Evolutionary conservation across 2,888 invertebrate genomes (phyloP).

Genomic region (Hyposoter dolosus): DNA sequence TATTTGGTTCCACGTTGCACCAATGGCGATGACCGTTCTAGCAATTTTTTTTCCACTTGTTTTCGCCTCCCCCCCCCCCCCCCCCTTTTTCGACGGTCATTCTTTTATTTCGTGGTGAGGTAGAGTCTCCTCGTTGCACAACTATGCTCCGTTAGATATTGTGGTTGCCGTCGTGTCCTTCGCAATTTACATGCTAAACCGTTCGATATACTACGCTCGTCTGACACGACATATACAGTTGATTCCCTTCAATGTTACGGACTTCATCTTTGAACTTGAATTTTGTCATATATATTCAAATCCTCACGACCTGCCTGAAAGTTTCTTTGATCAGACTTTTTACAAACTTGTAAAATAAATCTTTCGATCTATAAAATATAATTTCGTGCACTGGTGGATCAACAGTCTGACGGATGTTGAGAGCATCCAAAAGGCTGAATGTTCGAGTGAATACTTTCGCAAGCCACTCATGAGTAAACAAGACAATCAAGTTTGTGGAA

Average conservation of each 20-base stretch:
- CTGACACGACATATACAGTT: conserved; percentile 10
- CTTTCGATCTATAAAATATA: background rate
- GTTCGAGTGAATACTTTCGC: background rate
- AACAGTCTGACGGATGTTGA: background rate
- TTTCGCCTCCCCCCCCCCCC: conserved; percentile 7
- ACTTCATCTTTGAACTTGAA: conserved; percentile 29
- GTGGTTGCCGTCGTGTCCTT: conserved; percentile 2
- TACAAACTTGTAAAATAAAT: background rate
- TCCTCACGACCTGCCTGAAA: background rate
- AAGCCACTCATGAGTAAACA: background rate
- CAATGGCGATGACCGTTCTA: conserved; percentile 51
- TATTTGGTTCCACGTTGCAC: background rate
- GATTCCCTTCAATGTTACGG: background rate
- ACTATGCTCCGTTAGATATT: conserved; percentile 26
- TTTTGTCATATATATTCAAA: conserved; percentile 1
- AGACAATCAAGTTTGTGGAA: background rate
- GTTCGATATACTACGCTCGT: background rate
- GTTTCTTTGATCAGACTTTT: background rate
- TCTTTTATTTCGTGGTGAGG: conserved; percentile 12
- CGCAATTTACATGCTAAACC: conserved; percentile 46
- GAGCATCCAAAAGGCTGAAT: background rate
- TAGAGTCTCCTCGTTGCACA: conserved; percentile 27
- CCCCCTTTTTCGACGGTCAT: conserved; percentile 6
- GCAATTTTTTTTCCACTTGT: conserved; percentile 36
- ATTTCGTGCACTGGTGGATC: background rate